Percentiles rank a stretch among this genome's conserved stretches.
Conservation (phyloP, 2,113 vertebrate species). For the Taxidea taxus region DNA sequence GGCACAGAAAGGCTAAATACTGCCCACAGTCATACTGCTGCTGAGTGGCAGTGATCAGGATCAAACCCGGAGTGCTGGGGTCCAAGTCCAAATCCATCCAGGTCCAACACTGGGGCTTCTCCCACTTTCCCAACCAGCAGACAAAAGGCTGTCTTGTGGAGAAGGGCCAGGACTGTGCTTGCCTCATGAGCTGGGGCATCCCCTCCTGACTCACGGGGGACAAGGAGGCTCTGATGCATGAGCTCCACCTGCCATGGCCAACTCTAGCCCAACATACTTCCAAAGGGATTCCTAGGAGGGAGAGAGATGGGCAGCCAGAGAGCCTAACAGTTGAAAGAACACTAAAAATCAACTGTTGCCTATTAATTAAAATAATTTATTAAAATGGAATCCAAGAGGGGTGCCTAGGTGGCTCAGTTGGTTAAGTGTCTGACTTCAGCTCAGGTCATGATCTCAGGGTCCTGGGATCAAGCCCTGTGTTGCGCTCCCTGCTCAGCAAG, state of each 20-base stretch:
- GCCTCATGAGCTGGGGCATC: not conserved
- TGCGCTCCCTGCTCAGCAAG: not conserved
- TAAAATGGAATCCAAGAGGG: not conserved
- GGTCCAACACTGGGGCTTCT: not conserved
- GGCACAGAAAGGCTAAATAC: not conserved
- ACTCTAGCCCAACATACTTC: rapidly evolving
- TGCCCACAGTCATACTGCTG: no score
- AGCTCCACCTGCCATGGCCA: rapidly evolving
- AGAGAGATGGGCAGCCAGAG: not conserved
- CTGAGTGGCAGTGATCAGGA: not conserved
- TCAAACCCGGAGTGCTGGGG: not conserved
- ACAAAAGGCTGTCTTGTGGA: not conserved
- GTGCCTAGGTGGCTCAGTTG: not conserved
- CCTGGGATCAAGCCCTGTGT: not conserved
- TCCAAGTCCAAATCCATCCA: not conserved
- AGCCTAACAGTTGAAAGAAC: not conserved
- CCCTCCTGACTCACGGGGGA: not conserved
- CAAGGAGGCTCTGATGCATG: not conserved
- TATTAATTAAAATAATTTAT: not conserved
- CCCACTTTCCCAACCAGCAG: not conserved
- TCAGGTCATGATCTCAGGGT: not conserved
- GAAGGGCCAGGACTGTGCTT: not conserved
- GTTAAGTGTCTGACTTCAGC: not conserved
- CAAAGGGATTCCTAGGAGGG: not conserved
- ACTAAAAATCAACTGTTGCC: not conserved